Percentiles rank a stretch among this genome's conserved stretches.
Conservation (phyloP, 1,140 invertebrate species). For the Mesaphorura yosii region DNA sequence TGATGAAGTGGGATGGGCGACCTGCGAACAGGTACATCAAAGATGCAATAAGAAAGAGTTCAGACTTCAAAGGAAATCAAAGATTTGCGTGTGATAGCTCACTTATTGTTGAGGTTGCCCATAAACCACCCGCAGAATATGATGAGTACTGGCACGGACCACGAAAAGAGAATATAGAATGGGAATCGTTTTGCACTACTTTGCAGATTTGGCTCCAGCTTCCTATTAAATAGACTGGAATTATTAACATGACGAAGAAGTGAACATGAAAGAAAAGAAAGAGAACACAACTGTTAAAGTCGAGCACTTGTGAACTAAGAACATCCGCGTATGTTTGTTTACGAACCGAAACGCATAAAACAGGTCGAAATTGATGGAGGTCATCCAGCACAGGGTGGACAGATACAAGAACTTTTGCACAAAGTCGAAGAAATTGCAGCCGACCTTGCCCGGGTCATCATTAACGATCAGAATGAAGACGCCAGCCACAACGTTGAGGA, state of each 20-base stretch:
- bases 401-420: slow-evolving; percentile 13
- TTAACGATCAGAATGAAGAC: slow-evolving; percentile 1
- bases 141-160: neutral
- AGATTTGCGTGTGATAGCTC: neutral
- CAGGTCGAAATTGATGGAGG: slow-evolving; percentile 5
- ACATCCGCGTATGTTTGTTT: too few species aligned
- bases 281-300: too few species aligned
- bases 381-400: slow-evolving; percentile 19
- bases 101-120: neutral
- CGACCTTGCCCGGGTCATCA: neutral
- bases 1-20: neutral
- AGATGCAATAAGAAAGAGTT: neutral
- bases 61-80: neutral
- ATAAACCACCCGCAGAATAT: neutral
- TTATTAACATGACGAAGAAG: too few species aligned
- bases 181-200: neutral
- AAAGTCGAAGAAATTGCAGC: slow-evolving; percentile 14
- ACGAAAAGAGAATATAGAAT: slow-evolving; percentile 1
- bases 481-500: slow-evolving; percentile 10
- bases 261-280: too few species aligned
- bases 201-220: neutral
- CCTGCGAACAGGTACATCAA: neutral
- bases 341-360: slow-evolving; percentile 6
- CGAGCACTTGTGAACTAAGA: too few species aligned
- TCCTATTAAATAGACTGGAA: neutral